A percentile compares a stretch with the other conserved stretches of the same genome.
These are phyloP conservation scores for Dendrolimus houi DNA, from an alignment of 2,888 invertebrate species.

Conservation along the genomic window DNA sequence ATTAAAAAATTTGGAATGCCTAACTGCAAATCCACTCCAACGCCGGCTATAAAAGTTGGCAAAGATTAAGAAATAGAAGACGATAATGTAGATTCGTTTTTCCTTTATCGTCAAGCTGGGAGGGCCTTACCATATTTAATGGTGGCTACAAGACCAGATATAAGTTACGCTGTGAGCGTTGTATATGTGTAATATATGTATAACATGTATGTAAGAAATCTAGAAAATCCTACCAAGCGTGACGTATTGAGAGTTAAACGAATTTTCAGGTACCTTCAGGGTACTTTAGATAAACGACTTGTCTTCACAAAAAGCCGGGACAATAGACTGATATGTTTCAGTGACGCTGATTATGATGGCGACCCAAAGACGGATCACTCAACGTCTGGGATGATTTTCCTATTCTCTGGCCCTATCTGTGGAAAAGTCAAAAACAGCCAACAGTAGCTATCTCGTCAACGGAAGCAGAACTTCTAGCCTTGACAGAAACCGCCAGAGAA, in stretches of 20 bases:
- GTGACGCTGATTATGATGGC: slow-evolving; percentile 7
- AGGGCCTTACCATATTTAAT: no score
- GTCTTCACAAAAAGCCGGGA: neutral
- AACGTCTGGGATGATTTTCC: slow-evolving; percentile 2
- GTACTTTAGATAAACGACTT: slow-evolving; percentile 2
- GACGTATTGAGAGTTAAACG: slow-evolving; percentile 1
- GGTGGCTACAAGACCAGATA: no score
- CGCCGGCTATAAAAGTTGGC: neutral
- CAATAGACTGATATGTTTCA: slow-evolving; percentile 1
- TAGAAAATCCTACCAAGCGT: neutral
- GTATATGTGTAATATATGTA: no score
- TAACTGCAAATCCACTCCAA: slow-evolving; percentile 1
- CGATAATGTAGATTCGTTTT: neutral
- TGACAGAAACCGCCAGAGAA: slow-evolving; percentile 21
- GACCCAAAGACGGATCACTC: slow-evolving; percentile 3
- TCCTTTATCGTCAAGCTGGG: slow-evolving; percentile 3
- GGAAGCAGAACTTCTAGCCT: slow-evolving; percentile 27
- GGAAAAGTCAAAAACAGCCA: slow-evolving; percentile 25
- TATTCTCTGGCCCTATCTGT: slow-evolving; percentile 18
- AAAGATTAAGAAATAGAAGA: neutral
- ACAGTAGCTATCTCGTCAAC: slow-evolving; percentile 27
- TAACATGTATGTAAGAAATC: no score
- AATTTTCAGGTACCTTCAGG: slow-evolving; percentile 4
- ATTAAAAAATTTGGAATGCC: slow-evolving; percentile 3
- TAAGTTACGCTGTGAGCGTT: neutral